A percentile compares a stretch with the other conserved stretches of the same genome.
These are phyloP conservation scores for Melipona bicolor DNA, from an alignment of 2,888 invertebrate species.

Conservation along the genomic window DNA sequence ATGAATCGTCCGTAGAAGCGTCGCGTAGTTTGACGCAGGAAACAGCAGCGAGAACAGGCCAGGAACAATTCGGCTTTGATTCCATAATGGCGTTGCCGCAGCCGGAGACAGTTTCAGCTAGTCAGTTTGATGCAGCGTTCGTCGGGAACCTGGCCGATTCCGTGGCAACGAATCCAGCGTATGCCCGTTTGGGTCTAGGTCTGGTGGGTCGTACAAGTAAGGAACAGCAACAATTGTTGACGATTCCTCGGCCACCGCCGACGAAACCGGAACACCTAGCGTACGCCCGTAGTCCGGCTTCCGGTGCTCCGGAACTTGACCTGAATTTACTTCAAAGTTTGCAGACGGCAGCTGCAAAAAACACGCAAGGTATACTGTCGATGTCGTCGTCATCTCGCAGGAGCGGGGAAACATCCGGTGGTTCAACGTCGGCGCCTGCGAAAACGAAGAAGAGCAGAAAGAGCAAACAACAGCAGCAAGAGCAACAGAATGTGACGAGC, in stretches of 20 bases:
- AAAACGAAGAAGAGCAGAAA: constrained; percentile 68
- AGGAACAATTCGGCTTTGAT: constrained; percentile 81
- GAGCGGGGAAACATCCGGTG: constrained; percentile 73
- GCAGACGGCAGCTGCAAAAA: constrained; percentile 77
- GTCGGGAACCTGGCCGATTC: constrained; percentile 78
- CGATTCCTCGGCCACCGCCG: constrained; percentile 80
- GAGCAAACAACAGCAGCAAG: constrained; percentile 72
- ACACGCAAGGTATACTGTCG: constrained; percentile 73
- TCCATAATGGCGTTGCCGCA: constrained; percentile 78
- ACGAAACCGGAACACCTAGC: constrained; percentile 81
- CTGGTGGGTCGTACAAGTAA: constrained; percentile 77
- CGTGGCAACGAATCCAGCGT: constrained; percentile 78
- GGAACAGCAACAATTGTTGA: constrained; percentile 80
- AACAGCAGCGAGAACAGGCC: constrained; percentile 64
- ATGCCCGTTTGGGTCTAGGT: constrained; percentile 79
- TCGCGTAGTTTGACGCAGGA: constrained; percentile 73
- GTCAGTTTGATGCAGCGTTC: constrained; percentile 80
- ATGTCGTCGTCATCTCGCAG: constrained; percentile 83
- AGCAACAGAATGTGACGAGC: constrained; percentile 68
- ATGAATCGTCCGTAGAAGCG: constrained; percentile 71
- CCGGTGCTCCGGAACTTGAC: constrained; percentile 77
- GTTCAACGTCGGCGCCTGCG: constrained; percentile 62
- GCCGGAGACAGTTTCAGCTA: constrained; percentile 73
- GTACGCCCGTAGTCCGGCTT: constrained; percentile 73
- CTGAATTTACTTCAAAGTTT: constrained; percentile 80